Evolutionary conservation across 2,113 vertebrate genomes (phyloP), one percentile per base, ranked within the genome.

Genomic region (Cercocebus atys): DNA sequence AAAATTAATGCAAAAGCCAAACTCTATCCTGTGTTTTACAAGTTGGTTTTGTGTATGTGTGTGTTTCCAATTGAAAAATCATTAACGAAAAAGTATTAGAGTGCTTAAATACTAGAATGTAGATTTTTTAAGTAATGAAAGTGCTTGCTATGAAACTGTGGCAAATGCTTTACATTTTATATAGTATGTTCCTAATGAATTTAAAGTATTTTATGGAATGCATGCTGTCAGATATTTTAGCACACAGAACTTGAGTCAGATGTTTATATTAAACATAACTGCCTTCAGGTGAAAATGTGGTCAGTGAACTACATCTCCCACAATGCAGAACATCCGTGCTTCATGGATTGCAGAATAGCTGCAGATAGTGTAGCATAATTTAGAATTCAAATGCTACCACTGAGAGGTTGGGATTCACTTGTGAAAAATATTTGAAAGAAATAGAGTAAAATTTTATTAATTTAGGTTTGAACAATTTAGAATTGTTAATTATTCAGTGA

Each of bases 281-380:
- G 84, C 97, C 96, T 98, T 98, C 93, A 98, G 98, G 98, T 99
- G 86, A 98, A 99, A 98, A 97, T 95, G 86, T 97, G 95, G 94
- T 98, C 81, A 95, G 72, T 97, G 96, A 97, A 98, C 96, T 98
- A 98, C 96, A 68, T 98, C 98, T 98, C 95, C 96, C 95, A 96
- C 98, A 98, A 95, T 98, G 97, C 95, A 98, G 88, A 98, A 98
- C 97, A 94, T 90, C 86, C 88, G 81, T 96, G 96, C 97, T 98
- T 96, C 92, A 93, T 89, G 92, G 94, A 96, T 89, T 97, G 75
- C 75, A 95, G 89, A 98, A 96, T 78, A 97, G 90, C 95, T 98
- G 85, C 57, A 75, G 52, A 95, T 90, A 97, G 72, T 97, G 98
- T 72, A 96, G 59, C 23, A 2, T 96, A 93, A 88, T 98, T 96